phyloP scores from a whole-genome alignment of 1,140 invertebrate genomes.

The Drosophila burlai region DNA sequence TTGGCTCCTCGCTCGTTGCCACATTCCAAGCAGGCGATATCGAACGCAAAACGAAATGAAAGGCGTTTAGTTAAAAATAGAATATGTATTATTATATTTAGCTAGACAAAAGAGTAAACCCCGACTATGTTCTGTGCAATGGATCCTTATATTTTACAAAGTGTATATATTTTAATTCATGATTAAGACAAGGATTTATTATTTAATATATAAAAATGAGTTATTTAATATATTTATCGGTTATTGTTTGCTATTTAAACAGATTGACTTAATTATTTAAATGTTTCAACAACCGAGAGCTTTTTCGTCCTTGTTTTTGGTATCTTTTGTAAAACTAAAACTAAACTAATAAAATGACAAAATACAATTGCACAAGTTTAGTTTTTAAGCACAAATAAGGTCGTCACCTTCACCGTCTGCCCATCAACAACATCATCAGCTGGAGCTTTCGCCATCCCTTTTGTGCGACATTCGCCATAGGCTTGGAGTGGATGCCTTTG shows the following conservation, averaged over 20 bases:
- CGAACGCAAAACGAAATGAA: slow-evolving; percentile 42
- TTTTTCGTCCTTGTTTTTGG: slow-evolving; percentile 5
- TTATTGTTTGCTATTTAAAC: slow-evolving; percentile 9
- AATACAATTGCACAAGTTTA: not conserved
- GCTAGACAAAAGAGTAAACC: slow-evolving; percentile 69
- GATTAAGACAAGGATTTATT: not conserved
- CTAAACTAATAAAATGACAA: slow-evolving; percentile 2
- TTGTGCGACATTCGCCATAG: too few species aligned
- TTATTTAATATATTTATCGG: not conserved
- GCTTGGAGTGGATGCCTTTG: too few species aligned
- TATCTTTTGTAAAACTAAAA: not conserved
- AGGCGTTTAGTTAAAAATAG: slow-evolving; percentile 50
- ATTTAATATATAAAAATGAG: slow-evolving; percentile 1
- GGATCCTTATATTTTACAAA: slow-evolving; percentile 53
- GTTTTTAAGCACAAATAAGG: not conserved
- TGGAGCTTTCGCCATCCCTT: too few species aligned
- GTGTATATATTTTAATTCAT: slow-evolving; percentile 13
- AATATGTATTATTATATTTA: slow-evolving; percentile 64
- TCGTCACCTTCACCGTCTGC: too few species aligned
- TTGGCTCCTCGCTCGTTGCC: slow-evolving; percentile 24
- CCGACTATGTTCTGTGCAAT: slow-evolving; percentile 45
- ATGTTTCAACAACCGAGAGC: not conserved
- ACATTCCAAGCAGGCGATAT: slow-evolving; percentile 50
- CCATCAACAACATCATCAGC: too few species aligned
- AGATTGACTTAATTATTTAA: not conserved